These are phyloP conservation scores for Rhamphomyia laevipes DNA, from an alignment of 2,888 invertebrate species.

Conservation along the genomic window DNA sequence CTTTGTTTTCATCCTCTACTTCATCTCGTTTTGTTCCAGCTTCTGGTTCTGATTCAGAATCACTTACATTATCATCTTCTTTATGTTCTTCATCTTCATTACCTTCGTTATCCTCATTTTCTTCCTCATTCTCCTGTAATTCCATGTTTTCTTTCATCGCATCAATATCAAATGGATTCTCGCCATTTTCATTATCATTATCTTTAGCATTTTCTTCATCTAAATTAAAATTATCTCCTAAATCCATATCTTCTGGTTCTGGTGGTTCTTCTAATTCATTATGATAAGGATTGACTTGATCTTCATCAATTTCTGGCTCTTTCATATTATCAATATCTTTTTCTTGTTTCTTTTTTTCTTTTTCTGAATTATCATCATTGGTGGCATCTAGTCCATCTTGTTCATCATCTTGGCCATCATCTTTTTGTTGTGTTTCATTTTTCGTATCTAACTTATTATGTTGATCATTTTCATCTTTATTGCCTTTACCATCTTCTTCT, in stretches of 20 bases:
- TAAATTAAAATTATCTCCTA: conserved; percentile 76
- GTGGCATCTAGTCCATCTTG: conserved; percentile 36
- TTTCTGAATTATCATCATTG: conserved; percentile 25
- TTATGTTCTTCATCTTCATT: conserved; percentile 41
- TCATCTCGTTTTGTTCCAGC: conserved; percentile 37
- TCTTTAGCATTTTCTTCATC: conserved; percentile 59
- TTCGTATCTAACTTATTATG: conserved; percentile 37
- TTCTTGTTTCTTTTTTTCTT: conserved; percentile 38
- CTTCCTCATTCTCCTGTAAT: conserved; percentile 29
- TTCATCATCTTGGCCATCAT: conserved; percentile 45
- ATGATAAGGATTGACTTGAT: conserved; percentile 69
- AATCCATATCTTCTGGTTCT: conserved; percentile 75
- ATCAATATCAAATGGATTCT: conserved; percentile 80
- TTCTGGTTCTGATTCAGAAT: conserved; percentile 30
- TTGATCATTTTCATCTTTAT: conserved; percentile 60
- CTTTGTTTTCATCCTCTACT: conserved; percentile 40
- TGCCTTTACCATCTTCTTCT: conserved; percentile 53
- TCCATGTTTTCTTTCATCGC: conserved; percentile 52
- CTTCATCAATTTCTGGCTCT: conserved; percentile 67
- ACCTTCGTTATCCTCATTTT: conserved; percentile 29
- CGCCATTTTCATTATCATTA: conserved; percentile 43
- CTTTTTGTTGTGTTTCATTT: conserved; percentile 44
- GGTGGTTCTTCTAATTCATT: conserved; percentile 64
- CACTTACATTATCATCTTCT: conserved; percentile 44
- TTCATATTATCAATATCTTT: conserved; percentile 73